A percentile compares a stretch with the other conserved stretches of the same genome.
These are phyloP conservation scores for Cheirogaleus major DNA, from an alignment of 2,797 vertebrate genomes.

Conservation along the genomic window DNA sequence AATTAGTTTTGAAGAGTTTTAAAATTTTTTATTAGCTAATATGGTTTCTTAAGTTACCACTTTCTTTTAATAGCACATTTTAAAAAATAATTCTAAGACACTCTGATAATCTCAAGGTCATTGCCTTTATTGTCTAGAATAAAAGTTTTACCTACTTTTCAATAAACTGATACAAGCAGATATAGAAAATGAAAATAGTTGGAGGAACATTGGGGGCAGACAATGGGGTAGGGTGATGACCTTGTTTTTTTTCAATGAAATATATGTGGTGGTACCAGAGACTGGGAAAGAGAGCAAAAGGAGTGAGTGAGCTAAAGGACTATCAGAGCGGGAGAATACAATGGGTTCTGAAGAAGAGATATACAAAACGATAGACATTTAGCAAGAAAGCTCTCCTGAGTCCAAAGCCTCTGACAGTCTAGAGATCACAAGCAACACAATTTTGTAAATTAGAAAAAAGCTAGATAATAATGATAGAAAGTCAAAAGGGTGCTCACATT, in stretches of 20 bases:
- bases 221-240: neutral
- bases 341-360: neutral
- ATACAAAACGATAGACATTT: neutral
- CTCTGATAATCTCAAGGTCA: neutral
- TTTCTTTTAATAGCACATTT: neutral
- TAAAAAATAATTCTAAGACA: neutral
- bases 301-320: fast-evolving
- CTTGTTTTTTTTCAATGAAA: neutral
- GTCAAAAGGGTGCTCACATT: neutral
- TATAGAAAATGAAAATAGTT: neutral
- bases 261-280: neutral
- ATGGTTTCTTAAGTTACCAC: neutral
- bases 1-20: neutral
- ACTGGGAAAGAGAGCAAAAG: neutral
- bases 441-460: neutral
- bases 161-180: neutral
- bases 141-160: neutral
- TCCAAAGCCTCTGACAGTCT: too few species aligned
- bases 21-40: neutral
- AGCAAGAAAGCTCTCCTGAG: neutral
- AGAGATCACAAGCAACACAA: neutral
- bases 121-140: neutral
- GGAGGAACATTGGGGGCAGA: neutral
- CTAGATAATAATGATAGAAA: neutral
- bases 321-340: too few species aligned